phyloP scores from a whole-genome alignment of 1,140 invertebrate genomes.

The Reticulitermes speratus region DNA sequence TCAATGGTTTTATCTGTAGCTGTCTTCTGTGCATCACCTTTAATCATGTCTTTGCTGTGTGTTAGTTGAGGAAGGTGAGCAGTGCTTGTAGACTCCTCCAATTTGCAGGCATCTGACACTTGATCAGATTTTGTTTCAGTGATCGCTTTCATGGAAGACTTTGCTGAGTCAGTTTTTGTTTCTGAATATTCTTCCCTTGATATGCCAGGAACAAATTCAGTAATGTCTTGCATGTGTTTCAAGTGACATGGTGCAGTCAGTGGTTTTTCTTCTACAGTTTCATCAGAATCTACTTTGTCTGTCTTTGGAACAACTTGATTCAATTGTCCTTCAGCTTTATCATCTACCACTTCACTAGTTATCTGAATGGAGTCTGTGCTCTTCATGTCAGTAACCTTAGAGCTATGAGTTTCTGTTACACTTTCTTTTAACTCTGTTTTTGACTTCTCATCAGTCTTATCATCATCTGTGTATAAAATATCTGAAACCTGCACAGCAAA shows the following conservation, averaged over 20 bases:
- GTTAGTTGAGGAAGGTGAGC: not conserved
- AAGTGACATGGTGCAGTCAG: conserved; percentile 26
- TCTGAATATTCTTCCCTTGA: not conserved
- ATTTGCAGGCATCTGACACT: not conserved
- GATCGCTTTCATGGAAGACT: not conserved
- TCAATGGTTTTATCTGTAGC: conserved; percentile 2
- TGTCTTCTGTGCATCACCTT: not conserved
- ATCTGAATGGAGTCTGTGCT: not conserved
- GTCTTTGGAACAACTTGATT: conserved; percentile 32
- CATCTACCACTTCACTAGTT: not conserved
- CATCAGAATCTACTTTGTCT: conserved; percentile 28
- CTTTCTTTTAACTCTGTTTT: conserved; percentile 32
- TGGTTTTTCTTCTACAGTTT: not conserved
- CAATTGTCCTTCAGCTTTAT: conserved; percentile 32
- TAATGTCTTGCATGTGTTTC: conserved; percentile 28
- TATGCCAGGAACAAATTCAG: not conserved
- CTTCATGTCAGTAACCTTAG: too few species aligned
- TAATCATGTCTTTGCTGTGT: not conserved
- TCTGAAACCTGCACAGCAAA: conserved; percentile 20
- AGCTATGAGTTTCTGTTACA: too few species aligned
- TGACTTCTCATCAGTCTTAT: conserved; percentile 34
- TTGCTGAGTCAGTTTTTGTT: not conserved
- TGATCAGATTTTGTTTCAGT: not conserved
- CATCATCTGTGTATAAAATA: conserved; percentile 34
- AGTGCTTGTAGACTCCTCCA: not conserved